A percentile compares a stretch with the other conserved stretches of the same genome.
Evolutionary conservation across 2,797 vertebrate species (phyloP).

Genomic region (Catamblyrhynchus diadema): DNA sequence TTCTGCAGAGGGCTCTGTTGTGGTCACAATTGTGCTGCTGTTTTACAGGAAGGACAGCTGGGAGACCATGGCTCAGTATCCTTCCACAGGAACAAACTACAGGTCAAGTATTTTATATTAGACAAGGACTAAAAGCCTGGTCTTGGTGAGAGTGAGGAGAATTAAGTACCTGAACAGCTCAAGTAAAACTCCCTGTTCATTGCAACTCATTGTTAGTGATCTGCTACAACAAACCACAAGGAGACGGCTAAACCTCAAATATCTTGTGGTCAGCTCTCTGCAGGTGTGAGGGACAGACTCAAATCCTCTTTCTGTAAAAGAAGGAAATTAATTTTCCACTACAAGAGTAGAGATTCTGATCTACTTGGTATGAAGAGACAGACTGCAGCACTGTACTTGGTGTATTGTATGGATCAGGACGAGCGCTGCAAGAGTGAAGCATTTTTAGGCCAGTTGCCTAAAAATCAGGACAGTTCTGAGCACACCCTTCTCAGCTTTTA

Average conservation of each 20-base stretch:
- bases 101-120: neutral
- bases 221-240: neutral
- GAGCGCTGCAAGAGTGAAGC: accelerated
- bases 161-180: neutral
- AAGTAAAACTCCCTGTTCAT: neutral
- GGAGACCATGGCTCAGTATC: neutral
- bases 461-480: neutral
- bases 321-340: neutral
- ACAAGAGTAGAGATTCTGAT: neutral
- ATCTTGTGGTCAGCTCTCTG: neutral
- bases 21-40: neutral
- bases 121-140: neutral
- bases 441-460: neutral
- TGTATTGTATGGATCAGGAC: neutral
- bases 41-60: neutral
- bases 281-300: neutral
- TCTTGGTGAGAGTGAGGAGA: neutral
- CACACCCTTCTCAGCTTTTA: neutral
- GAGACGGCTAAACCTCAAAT: neutral
- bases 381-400: neutral
- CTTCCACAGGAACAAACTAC: neutral
- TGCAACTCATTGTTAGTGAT: neutral
- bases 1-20: neutral
- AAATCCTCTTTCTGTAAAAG: neutral
- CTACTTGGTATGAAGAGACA: neutral